A percentile compares a stretch with the other conserved stretches of the same genome.
Evolutionary conservation across 2,113 vertebrate genomes (phyloP).

Genomic region (Semnornis frantzii): DNA sequence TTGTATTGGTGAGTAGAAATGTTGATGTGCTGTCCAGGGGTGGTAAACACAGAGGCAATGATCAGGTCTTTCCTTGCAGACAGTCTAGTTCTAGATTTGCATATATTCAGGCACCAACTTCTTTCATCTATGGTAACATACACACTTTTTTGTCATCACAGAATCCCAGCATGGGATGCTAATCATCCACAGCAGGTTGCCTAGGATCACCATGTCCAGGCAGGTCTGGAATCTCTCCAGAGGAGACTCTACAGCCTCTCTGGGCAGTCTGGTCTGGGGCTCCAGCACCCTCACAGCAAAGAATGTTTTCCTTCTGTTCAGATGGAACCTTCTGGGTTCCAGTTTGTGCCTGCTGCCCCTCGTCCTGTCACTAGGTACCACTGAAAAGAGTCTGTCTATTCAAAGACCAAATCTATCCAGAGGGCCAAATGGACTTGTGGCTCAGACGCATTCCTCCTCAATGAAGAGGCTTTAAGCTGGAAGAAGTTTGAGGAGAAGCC

Average conservation of each 20-base stretch:
- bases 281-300: background rate
- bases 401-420: background rate
- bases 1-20: constrained; percentile 86
- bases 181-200: background rate
- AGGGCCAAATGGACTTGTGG: background rate
- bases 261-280: background rate
- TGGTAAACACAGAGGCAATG: background rate
- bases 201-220: background rate
- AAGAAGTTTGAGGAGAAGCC: background rate
- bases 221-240: background rate
- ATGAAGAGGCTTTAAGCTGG: background rate
- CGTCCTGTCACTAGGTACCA: background rate
- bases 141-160: background rate
- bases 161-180: background rate
- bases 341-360: background rate
- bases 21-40: background rate
- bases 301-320: background rate
- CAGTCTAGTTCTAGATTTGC: background rate
- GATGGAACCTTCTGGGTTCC: background rate
- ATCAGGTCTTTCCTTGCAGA: background rate
- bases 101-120: background rate
- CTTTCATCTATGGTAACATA: background rate
- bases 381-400: background rate
- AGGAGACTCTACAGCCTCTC: background rate
- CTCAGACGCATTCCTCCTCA: background rate